Percentiles rank a stretch among this genome's conserved stretches.
phyloP scores from a whole-genome alignment of 2,113 vertebrate species.

The Corvus moneduloides region DNA sequence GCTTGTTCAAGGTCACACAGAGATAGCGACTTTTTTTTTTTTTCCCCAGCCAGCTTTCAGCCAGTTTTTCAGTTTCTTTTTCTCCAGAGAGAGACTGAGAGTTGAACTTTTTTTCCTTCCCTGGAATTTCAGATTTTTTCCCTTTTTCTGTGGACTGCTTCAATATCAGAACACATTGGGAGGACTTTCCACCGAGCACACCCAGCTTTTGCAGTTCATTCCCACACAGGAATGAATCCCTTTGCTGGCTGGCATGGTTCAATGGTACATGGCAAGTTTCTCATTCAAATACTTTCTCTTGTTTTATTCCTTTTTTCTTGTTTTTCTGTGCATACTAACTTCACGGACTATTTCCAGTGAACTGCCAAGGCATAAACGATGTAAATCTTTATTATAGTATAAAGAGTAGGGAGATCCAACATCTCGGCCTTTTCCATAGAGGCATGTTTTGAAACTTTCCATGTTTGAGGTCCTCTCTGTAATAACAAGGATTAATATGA shows the following conservation, averaged over 20 bases:
- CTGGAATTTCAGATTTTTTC: too few relatives aligned
- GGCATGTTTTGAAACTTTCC: background rate
- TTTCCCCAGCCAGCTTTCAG: too few relatives aligned
- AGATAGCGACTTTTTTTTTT: too few relatives aligned
- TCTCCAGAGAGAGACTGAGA: too few relatives aligned
- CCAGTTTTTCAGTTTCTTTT: too few relatives aligned
- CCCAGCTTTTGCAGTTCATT: background rate
- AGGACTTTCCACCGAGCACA: too few relatives aligned
- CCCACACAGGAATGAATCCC: background rate
- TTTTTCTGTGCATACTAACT: background rate
- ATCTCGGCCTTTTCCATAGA: background rate
- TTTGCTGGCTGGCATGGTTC: background rate
- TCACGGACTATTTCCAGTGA: background rate
- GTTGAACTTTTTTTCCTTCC: too few relatives aligned
- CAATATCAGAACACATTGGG: too few relatives aligned
- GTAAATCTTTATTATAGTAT: background rate
- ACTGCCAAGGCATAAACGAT: background rate
- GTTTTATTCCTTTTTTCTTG: background rate
- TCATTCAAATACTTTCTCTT: background rate
- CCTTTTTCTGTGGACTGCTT: too few relatives aligned
- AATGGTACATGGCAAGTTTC: background rate
- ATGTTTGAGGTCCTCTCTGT: background rate
- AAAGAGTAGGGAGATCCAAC: background rate
- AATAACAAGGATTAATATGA: conserved; percentile 57
- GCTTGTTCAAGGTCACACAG: too few relatives aligned